Evolutionary conservation across 2,888 invertebrate genomes (phyloP).

Genomic region (Ernsta delagoae): DNA sequence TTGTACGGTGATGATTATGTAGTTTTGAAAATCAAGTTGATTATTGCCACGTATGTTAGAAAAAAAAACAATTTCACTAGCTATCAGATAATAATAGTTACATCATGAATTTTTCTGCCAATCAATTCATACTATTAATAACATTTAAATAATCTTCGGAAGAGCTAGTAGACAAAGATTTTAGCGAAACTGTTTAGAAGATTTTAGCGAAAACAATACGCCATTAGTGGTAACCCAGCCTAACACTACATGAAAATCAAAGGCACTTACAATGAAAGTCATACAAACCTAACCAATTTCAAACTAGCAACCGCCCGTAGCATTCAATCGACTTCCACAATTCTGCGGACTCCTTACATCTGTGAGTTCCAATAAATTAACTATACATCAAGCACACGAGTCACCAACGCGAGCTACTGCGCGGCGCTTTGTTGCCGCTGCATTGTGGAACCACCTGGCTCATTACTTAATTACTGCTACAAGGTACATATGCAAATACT

Average conservation of each 20-base stretch:
- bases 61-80: too few relatives aligned
- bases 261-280: neutral
- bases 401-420: conserved; percentile 52
- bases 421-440: conserved; percentile 61
- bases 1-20: conserved; percentile 7
- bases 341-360: conserved; percentile 3
- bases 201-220: too few relatives aligned
- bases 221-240: too few relatives aligned
- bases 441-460: conserved; percentile 80
- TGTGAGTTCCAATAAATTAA: conserved; percentile 19
- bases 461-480: conserved; percentile 62
- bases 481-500: neutral
- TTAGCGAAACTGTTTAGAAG: too few relatives aligned
- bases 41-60: too few relatives aligned
- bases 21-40: neutral
- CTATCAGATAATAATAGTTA: too few relatives aligned
- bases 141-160: too few relatives aligned
- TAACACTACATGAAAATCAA: neutral
- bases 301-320: neutral
- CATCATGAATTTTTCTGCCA: too few relatives aligned
- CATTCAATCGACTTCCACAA: conserved; percentile 21
- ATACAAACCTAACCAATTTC: neutral
- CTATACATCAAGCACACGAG: conserved; percentile 9
- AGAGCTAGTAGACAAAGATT: too few relatives aligned
- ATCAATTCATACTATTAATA: too few relatives aligned